A percentile compares a stretch with the other conserved stretches of the same genome.
Evolutionary conservation across 2,888 invertebrate species (phyloP).

Genomic region (Campoplex capitator): DNA sequence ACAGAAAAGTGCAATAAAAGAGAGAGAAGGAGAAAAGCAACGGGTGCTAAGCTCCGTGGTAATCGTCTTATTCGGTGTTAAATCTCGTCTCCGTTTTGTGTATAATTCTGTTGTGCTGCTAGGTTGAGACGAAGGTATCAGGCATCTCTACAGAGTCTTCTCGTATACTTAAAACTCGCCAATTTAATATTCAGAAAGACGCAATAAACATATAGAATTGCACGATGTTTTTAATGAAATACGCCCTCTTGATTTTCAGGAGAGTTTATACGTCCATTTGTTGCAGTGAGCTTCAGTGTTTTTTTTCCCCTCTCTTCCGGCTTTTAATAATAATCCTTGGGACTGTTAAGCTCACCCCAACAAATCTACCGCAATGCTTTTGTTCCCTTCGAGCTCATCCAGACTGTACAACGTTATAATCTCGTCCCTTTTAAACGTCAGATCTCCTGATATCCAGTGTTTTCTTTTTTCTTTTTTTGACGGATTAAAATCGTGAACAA

Average conservation of each 20-base stretch:
- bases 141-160: too few relatives aligned
- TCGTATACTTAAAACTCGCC: too few relatives aligned
- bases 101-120: conserved; percentile 26
- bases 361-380: conserved; percentile 49
- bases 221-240: neutral
- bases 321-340: conserved; percentile 5
- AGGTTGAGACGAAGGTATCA: conserved; percentile 1
- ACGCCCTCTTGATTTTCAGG: conserved; percentile 3
- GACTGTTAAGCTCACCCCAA: conserved; percentile 30
- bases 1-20: conserved; percentile 39
- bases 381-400: conserved; percentile 61
- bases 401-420: conserved; percentile 57
- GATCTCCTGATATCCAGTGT: neutral
- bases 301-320: conserved; percentile 1
- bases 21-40: conserved; percentile 56
- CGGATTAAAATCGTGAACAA: conserved; percentile 37
- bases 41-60: conserved; percentile 78
- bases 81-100: conserved; percentile 76
- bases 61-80: conserved; percentile 83
- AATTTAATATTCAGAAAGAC: neutral
- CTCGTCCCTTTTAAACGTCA: conserved; percentile 56
- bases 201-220: neutral
- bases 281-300: neutral
- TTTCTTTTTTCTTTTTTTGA: neutral
- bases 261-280: neutral